Percentiles rank a stretch among this genome's conserved stretches.
Conservation (phyloP, 2,797 vertebrate species). For the Protosalanx chinensis region DNA sequence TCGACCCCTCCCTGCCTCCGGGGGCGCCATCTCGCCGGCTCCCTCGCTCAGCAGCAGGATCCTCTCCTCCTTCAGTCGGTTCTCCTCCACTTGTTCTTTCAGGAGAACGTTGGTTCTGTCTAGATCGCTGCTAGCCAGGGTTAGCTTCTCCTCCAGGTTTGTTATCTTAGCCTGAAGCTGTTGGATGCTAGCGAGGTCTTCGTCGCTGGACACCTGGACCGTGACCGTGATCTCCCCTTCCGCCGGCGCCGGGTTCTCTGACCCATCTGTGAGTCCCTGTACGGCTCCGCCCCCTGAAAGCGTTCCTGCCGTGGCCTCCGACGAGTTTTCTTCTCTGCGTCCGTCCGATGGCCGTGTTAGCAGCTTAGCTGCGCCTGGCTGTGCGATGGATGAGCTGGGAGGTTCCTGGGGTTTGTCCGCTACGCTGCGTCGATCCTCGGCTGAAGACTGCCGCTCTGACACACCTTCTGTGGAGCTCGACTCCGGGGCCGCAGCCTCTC, state of each 20-base stretch:
- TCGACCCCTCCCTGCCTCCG: conserved; percentile 48
- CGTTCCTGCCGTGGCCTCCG: conserved; percentile 44
- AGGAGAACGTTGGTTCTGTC: conserved; percentile 74
- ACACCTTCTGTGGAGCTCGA: conserved; percentile 33
- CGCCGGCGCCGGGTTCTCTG: conserved; percentile 29
- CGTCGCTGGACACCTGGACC: too few species aligned
- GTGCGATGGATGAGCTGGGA: conserved; percentile 24
- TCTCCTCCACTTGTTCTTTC: conserved; percentile 78
- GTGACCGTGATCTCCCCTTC: not conserved
- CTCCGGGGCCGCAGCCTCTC: conserved; percentile 47
- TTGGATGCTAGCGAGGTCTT: conserved; percentile 37
- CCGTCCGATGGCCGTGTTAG: conserved; percentile 23
- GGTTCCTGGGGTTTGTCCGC: conserved; percentile 29
- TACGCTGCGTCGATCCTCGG: conserved; percentile 19
- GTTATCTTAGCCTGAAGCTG: conserved; percentile 77
- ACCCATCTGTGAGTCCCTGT: conserved; percentile 37
- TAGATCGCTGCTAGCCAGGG: conserved; percentile 77
- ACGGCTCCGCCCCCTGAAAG: conserved; percentile 37
- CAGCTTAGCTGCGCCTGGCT: conserved; percentile 15
- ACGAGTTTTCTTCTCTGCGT: conserved; percentile 19
- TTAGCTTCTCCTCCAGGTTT: conserved; percentile 78
- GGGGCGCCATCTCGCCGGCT: conserved; percentile 58
- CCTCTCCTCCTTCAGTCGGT: conserved; percentile 78
- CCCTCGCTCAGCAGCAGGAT: conserved; percentile 80
- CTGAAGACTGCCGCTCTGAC: conserved; percentile 30